Base-by-base conservation (phyloP, 2,888 invertebrate genomes). In the Melipona bicolor region DNA sequence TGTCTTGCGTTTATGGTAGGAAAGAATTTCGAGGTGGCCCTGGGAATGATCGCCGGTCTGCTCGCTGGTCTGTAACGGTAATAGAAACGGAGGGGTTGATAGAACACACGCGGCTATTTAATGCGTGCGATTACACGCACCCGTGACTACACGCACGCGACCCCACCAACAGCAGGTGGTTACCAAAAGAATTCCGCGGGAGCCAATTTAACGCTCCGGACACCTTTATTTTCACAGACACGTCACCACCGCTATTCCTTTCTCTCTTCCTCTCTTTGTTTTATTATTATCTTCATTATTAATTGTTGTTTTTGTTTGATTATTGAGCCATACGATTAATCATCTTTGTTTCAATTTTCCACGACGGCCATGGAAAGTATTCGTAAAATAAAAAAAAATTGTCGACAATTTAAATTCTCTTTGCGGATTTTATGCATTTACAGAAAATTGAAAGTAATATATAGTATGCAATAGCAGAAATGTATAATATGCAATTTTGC, bases 121-220 rank as follows among this genome's bases (percentile, higher is more conserved):
- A 89, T 91, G 91, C 90, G 89, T 88, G 88, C 88, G 90, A 91
- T 92, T 92, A 91, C 92, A 92, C 91, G 92, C 92, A 90, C 88
- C 84, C 89, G 82, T 91, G 86, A 78, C 79, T 72, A 75, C 86
- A 86, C 84, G 88, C 90, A 89, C 90, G 89, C 88, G 88, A 90
- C 79, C 49, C 56, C 61, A 27, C 19, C 52, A 68, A 78, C 81
- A 83, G 84, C 88, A 89, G 88, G 87, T 89, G 86, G 76, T 81
- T 79, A 74, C 24, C 83, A 65, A 79, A 84, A 89, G 81, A 86
- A 87, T 84, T 87, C 81, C 76, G 64, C 78, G 64, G 52, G 49
- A 69, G 82, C 19, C 71, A 75, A 69, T 82, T 84, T 75, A 27
- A 19, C 32, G 24, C 27, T 49, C 50, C 54, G 69, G 17, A 36